Conservation (phyloP, 2,888 invertebrate genomes). For the Catonia carolina region DNA sequence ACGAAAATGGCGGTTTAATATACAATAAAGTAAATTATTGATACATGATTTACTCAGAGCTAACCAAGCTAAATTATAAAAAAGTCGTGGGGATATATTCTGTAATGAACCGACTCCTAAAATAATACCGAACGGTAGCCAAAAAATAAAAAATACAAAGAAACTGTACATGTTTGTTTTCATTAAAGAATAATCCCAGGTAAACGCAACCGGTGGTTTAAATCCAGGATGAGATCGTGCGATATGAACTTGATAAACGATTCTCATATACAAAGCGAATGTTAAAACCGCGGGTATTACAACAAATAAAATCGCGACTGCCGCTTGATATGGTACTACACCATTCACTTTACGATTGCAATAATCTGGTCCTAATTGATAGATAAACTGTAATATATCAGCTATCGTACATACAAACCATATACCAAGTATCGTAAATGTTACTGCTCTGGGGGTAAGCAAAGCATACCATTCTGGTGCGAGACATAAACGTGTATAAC, state of each 20-base stretch:
- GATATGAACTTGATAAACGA: slow-evolving; percentile 47
- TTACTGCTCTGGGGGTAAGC: slow-evolving; percentile 48
- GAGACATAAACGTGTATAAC: slow-evolving; percentile 57
- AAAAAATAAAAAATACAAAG: slow-evolving; percentile 53
- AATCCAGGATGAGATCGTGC: slow-evolving; percentile 52
- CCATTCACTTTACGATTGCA: slow-evolving; percentile 50
- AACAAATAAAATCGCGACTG: slow-evolving; percentile 53
- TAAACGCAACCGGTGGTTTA: slow-evolving; percentile 55
- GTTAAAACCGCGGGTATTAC: slow-evolving; percentile 53
- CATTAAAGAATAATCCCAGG: slow-evolving; percentile 55
- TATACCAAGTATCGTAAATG: slow-evolving; percentile 48
- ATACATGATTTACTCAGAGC: slow-evolving; percentile 62
- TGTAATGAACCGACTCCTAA: slow-evolving; percentile 51
- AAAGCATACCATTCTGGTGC: slow-evolving; percentile 47
- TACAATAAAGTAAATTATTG: slow-evolving; percentile 58
- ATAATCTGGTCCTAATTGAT: slow-evolving; percentile 60
- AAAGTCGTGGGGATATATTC: slow-evolving; percentile 47
- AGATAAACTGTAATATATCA: slow-evolving; percentile 55
- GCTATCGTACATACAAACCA: slow-evolving; percentile 45
- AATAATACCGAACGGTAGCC: slow-evolving; percentile 61
- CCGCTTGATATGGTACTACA: slow-evolving; percentile 50
- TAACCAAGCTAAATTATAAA: slow-evolving; percentile 62
- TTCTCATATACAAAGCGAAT: slow-evolving; percentile 48
- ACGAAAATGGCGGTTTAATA: slow-evolving; percentile 61
- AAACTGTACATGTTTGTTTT: slow-evolving; percentile 60